Conservation (phyloP, 2,113 vertebrate genomes). For the Chinchilla lanigera region DNA sequence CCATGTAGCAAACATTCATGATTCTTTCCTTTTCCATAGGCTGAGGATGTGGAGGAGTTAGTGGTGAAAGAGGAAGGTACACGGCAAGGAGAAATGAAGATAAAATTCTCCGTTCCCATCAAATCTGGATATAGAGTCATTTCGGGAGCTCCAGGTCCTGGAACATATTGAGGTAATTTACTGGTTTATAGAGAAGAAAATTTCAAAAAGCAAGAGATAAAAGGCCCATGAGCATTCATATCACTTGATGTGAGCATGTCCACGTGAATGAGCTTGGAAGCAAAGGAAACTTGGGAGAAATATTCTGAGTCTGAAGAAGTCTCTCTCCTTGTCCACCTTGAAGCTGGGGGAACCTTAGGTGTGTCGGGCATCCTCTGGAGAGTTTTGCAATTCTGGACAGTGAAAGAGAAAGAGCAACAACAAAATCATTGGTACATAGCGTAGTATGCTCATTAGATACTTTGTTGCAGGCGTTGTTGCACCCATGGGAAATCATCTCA, state of each 20-base stretch:
- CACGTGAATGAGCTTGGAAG: not conserved
- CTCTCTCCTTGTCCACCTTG: not conserved
- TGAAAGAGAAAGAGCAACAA: not conserved
- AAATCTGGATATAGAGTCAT: not conserved
- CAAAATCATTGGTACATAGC: not conserved
- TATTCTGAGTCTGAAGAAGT: not conserved
- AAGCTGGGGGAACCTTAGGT: not conserved
- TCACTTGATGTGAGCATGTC: not conserved
- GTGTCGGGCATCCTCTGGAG: not conserved
- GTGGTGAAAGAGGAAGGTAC: too few relatives aligned
- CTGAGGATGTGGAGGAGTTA: fast-evolving
- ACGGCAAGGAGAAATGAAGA: not conserved
- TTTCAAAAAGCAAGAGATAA: not conserved
- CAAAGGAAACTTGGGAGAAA: not conserved
- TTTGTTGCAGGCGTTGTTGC: not conserved
- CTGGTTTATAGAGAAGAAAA: not conserved
- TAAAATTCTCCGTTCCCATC: not conserved
- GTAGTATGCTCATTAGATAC: not conserved
- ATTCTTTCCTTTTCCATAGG: not conserved
- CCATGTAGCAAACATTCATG: not conserved
- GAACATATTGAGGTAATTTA: not conserved
- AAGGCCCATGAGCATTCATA: not conserved
- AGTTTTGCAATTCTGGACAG: not conserved
- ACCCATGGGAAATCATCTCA: not conserved
- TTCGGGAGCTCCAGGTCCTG: too few relatives aligned